Evolutionary conservation across 2,888 invertebrate species (phyloP), one percentile per base, ranked within the genome.

Genomic region (Calameuta pallipes): DNA sequence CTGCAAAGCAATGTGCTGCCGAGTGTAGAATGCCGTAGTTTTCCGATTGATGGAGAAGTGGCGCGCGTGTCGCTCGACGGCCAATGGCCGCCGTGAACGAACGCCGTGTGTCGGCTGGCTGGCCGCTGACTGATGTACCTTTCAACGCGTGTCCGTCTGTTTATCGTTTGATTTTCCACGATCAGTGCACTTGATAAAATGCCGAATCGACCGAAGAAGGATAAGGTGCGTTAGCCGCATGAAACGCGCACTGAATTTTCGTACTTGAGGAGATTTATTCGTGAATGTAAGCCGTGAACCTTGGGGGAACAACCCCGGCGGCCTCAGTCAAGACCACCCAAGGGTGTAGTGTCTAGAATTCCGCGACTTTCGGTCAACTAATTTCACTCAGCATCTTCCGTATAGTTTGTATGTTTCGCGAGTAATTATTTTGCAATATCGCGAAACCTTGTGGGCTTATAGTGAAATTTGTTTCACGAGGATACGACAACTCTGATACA

Each of bases 131-230:
- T 82, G 83, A 83, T n/a, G 77, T 80, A 79, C 79, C 79, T 76
- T 81, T 79, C 77, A 81, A 78, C 79, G 83, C 76, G 80, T 85
- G 79, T 82, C 82, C 84, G 84, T 83, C 83, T 80, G 81, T 83
- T 82, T 82, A 79, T 82, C 82, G 74, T 83, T 81, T 81, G 73
- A 79, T 73, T 70, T 73, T 33, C 73, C 15, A n/a, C 30, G n/a
- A 23, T 34, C 71, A 73, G 77, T 77, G 77, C 13, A n/a, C 56
- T 80, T 74, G 76, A 79, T 83, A 86, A 86, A 84, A 89, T 89
- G 91, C 89, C 91, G 78, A 90, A 89, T 84, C 88, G 88, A 82
- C 86, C 83, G 75, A 91, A 88, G 85, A 91, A 91, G 84, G 89
- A 90, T 82, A 90, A 91, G 90, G 89, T 90, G 87, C 85, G 87